Evolutionary conservation across 2,797 vertebrate species (phyloP).

Genomic region (Diglossa cyanea): DNA sequence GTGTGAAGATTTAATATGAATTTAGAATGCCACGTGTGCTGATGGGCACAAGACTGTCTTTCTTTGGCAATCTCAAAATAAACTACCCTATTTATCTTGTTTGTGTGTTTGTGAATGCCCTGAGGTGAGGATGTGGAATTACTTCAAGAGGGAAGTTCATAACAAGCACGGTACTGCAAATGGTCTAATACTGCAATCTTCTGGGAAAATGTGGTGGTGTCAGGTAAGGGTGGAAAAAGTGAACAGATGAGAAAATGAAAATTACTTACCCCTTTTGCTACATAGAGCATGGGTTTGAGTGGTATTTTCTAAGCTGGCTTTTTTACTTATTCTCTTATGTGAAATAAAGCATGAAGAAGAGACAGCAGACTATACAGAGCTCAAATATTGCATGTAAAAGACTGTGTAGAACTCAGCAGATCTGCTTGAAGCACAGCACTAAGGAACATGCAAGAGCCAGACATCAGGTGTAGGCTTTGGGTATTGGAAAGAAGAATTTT

Average conservation of each 20-base stretch:
- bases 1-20: not conserved
- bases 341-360: not conserved
- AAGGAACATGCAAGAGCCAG: not conserved
- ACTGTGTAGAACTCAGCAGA: not conserved
- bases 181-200: not conserved
- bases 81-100: not conserved
- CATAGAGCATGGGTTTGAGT: not conserved
- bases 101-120: not conserved
- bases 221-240: not conserved
- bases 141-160: not conserved
- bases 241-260: not conserved
- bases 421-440: not conserved
- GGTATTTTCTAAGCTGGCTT: not conserved
- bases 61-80: not conserved
- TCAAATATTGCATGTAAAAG: not conserved
- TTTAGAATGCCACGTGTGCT: not conserved
- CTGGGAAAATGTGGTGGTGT: not conserved
- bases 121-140: not conserved
- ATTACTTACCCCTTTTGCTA: not conserved
- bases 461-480: accelerated
- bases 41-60: not conserved
- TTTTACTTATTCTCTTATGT: not conserved
- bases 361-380: not conserved
- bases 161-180: not conserved
- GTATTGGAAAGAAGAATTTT: not conserved